phyloP scores from a whole-genome alignment of 1,140 invertebrate species.

The Caenorhabditis remanei region DNA sequence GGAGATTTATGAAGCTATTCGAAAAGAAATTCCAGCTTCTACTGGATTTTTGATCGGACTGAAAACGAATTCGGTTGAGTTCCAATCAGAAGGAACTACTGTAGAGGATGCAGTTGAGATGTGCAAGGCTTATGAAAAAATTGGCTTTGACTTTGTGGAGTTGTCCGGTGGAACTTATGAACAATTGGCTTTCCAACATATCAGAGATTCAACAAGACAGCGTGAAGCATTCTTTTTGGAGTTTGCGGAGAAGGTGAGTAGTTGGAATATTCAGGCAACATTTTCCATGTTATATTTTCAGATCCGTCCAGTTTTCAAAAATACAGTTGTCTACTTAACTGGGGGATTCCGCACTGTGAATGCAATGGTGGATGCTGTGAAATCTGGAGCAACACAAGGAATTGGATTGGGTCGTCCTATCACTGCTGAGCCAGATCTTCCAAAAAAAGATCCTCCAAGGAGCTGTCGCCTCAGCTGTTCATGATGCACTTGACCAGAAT shows the following conservation, averaged over 20 bases:
- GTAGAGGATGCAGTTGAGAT: slow-evolving; percentile 61
- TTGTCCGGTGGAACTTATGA: slow-evolving; percentile 71
- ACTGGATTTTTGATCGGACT: slow-evolving; percentile 70
- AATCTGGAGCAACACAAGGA: slow-evolving; percentile 63
- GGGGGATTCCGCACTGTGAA: slow-evolving; percentile 68
- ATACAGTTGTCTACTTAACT: slow-evolving; percentile 70
- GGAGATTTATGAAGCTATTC: slow-evolving; percentile 71
- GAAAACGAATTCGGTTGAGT: slow-evolving; percentile 72
- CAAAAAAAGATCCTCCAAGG: slow-evolving; percentile 61
- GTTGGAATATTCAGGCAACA: neutral
- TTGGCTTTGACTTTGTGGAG: slow-evolving; percentile 57
- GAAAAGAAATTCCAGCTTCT: slow-evolving; percentile 62
- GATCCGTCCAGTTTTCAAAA: slow-evolving; percentile 59
- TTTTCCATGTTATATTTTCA: neutral
- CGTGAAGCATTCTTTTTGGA: slow-evolving; percentile 65
- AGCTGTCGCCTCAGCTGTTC: slow-evolving; percentile 4
- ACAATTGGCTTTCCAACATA: slow-evolving; percentile 65
- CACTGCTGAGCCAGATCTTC: slow-evolving; percentile 66
- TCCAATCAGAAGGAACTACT: slow-evolving; percentile 59
- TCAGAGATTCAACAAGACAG: slow-evolving; percentile 64
- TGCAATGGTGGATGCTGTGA: slow-evolving; percentile 67
- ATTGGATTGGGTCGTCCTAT: slow-evolving; percentile 68
- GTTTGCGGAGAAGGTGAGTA: slow-evolving; percentile 58
- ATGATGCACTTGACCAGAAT: slow-evolving; percentile 54
- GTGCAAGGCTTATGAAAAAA: slow-evolving; percentile 52